Percentiles rank a stretch among this genome's conserved stretches.
phyloP scores from a whole-genome alignment of 2,797 vertebrate species.

The Heliangelus exortis region DNA sequence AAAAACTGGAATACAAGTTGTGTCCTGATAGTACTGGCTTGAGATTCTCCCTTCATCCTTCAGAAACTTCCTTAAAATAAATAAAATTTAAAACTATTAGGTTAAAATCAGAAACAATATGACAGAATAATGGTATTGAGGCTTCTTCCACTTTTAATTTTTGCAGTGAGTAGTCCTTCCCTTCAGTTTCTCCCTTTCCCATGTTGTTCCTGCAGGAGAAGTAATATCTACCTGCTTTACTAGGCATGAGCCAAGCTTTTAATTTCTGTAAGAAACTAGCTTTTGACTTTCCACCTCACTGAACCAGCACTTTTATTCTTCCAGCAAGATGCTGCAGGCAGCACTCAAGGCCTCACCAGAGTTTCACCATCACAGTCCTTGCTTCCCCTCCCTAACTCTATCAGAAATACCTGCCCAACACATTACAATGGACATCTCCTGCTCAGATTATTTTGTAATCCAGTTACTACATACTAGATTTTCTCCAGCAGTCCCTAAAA shows the following conservation, averaged over 20 bases:
- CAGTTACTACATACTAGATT: accelerated
- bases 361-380: not conserved
- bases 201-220: not conserved
- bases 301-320: not conserved
- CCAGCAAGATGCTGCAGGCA: not conserved
- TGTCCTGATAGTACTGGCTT: not conserved
- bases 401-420: not conserved
- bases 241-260: not conserved
- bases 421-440: not conserved
- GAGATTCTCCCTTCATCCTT: not conserved
- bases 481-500: not conserved
- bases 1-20: not conserved
- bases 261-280: not conserved
- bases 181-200: not conserved
- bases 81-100: not conserved
- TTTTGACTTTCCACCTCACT: not conserved
- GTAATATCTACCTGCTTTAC: not conserved
- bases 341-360: not conserved
- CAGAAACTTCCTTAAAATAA: not conserved
- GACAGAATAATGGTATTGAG: not conserved
- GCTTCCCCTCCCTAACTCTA: not conserved
- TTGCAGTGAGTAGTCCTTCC: not conserved
- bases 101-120: not conserved
- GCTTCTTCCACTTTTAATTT: not conserved
- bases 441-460: not conserved